Conservation (phyloP, 2,113 vertebrate species). For the Aepyceros melampus region DNA sequence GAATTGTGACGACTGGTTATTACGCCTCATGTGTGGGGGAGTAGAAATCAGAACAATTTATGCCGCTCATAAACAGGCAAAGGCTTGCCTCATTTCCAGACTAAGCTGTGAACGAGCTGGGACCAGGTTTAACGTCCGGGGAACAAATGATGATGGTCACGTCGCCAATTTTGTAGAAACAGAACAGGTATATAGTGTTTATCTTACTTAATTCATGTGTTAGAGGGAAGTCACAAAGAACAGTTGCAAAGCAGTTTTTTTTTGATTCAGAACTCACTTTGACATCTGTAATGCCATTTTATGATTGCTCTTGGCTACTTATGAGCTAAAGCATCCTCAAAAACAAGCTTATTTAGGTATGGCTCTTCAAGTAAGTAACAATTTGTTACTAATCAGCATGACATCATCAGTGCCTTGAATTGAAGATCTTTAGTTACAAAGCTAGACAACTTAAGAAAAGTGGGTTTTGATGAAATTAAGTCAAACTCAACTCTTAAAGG, state of each 20-base stretch:
- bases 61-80: slow-evolving; percentile 97
- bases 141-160: slow-evolving; percentile 96
- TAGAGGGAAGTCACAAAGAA: not conserved
- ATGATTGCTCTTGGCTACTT: not conserved
- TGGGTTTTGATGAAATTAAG: not conserved
- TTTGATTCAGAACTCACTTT: not conserved
- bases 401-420: not conserved
- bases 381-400: not conserved
- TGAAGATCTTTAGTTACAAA: not conserved
- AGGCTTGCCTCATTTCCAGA: slow-evolving; percentile 96
- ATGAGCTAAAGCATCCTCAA: not conserved
- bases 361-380: not conserved
- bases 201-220: not conserved
- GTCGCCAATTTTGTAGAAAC: slow-evolving; percentile 99
- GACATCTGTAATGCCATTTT: not conserved
- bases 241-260: not conserved
- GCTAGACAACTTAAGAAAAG: not conserved
- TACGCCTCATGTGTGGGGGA: slow-evolving; percentile 97
- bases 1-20: slow-evolving; percentile 95
- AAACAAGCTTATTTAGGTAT: not conserved
- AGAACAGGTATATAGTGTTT: slow-evolving; percentile 87
- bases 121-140: slow-evolving; percentile 96
- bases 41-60: slow-evolving; percentile 98
- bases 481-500: not conserved
- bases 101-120: slow-evolving; percentile 97